Percentiles rank a stretch among this genome's conserved stretches.
Evolutionary conservation across 2,888 invertebrate species (phyloP).

Genomic region (Dyspetes luteomarginatus): DNA sequence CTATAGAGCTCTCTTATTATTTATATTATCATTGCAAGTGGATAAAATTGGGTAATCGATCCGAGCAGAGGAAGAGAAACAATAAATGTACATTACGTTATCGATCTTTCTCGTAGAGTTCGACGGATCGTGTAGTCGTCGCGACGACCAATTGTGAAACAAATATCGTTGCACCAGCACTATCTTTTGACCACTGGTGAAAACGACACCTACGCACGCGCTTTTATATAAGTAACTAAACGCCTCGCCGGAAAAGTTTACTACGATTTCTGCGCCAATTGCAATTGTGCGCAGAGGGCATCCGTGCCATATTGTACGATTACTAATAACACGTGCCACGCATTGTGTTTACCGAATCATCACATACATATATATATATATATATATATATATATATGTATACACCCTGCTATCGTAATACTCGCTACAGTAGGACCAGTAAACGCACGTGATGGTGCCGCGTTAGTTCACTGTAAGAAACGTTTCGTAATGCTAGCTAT

Average conservation of each 20-base stretch:
- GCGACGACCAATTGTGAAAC: neutral
- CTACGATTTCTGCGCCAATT: no score
- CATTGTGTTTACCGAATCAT: no score
- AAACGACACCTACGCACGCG: neutral
- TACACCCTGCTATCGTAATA: neutral
- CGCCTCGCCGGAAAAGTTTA: no score
- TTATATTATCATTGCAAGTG: neutral
- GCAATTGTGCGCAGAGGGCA: no score
- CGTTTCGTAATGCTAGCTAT: neutral
- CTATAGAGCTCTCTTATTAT: neutral
- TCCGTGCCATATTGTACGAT: no score
- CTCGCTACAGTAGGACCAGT: neutral
- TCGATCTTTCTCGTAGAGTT: conserved; percentile 21
- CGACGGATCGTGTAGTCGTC: conserved; percentile 9
- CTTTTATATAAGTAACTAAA: no score
- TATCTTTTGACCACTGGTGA: neutral
- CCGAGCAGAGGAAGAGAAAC: neutral
- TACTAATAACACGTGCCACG: no score
- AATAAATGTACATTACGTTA: neutral
- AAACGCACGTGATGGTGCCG: neutral
- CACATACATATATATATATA: neutral
- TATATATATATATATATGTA: neutral
- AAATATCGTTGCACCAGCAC: neutral
- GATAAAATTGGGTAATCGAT: conserved; percentile 15
- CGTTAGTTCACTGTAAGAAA: no score